These are phyloP conservation scores for Drosophila mayri DNA, from an alignment of 1,140 invertebrate genomes.

Conservation along the genomic window DNA sequence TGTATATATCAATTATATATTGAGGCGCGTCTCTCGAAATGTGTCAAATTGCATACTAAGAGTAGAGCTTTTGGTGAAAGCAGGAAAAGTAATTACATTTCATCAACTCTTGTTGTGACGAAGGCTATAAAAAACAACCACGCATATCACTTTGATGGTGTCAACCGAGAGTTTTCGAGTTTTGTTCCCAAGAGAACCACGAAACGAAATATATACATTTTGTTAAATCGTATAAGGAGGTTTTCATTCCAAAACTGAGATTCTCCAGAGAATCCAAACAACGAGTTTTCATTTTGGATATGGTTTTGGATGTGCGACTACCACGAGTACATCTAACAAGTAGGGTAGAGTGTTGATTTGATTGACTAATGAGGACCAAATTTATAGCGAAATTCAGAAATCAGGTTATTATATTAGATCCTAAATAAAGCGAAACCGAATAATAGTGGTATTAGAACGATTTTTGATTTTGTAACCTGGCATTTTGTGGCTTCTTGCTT, in stretches of 20 bases:
- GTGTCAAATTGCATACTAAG: conserved; percentile 72
- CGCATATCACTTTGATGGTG: conserved; percentile 78
- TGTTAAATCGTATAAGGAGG: conserved; percentile 12
- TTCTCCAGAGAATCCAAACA: conserved; percentile 17
- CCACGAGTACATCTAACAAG: conserved; percentile 15
- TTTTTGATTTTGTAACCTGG: conserved; percentile 27
- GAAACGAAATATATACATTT: conserved; percentile 14
- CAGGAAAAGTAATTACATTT: conserved; percentile 47
- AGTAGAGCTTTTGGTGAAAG: conserved; percentile 48
- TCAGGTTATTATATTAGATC: conserved; percentile 49
- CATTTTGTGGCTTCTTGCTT: conserved; percentile 71
- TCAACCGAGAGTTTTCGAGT: conserved; percentile 46
- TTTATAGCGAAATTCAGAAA: conserved; percentile 70
- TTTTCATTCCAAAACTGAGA: conserved; percentile 5
- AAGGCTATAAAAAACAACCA: conserved; percentile 52
- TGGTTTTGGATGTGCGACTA: conserved; percentile 33
- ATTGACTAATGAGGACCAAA: conserved; percentile 75
- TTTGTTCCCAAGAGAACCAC: conserved; percentile 28
- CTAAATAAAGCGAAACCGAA: conserved; percentile 15
- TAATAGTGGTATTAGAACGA: conserved; percentile 24
- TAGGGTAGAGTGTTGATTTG: conserved; percentile 64
- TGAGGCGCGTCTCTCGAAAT: conserved; percentile 62
- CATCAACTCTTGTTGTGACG: conserved; percentile 76
- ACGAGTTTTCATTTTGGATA: conserved; percentile 52
- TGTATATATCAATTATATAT: conserved; percentile 76